Evolutionary conservation across 2,888 invertebrate species (phyloP), one percentile per base, ranked within the genome.

Genomic region (Scaptomyza polygonia): DNA sequence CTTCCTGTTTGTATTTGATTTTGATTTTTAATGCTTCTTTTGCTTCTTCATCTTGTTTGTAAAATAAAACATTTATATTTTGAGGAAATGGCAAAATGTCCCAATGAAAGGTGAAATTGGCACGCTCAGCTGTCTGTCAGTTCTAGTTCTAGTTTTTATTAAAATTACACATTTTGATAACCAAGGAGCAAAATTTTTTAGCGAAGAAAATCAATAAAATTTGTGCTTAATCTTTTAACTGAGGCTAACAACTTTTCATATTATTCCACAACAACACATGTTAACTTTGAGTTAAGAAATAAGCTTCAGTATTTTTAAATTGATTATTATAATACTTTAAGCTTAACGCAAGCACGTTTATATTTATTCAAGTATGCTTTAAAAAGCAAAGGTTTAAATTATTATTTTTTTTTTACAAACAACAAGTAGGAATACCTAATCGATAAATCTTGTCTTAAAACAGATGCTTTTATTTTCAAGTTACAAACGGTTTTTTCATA

Each of bases 71-170:
- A 30, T 30, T 32, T 30, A n/a, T 16, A 12, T 8, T 30, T 11
- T 4, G 12, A 12, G 12, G 5, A 25, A 25, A 25, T 1, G 5
- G 5, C 25, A 25, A 25, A 25, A 5, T 45, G 44, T 5, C 25
- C 1, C 12, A 11, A 8, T 5, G 16, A 16, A 32, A 9, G 30
- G 18, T 18, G 30, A 18, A 12, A 9, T 32, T n/a, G 18, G 32
- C 18, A 48, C 48, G n/a, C 18, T 32, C 32, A 18, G 18, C 18
- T 32, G n/a, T 11, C 47, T n/a, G n/a, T n/a, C n/a, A n/a, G n/a
- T n/a, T n/a, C n/a, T n/a, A n/a, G n/a, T n/a, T n/a, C n/a, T n/a
- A n/a, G n/a, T n/a, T n/a, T n/a, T 9, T 18, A 16, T 16, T 7
- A 29, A 16, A 29, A 45, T 45, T 12, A 47, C 12, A 12, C 14